phyloP scores from a whole-genome alignment of 1,140 invertebrate species.

The Neuroterus valhalla region DNA sequence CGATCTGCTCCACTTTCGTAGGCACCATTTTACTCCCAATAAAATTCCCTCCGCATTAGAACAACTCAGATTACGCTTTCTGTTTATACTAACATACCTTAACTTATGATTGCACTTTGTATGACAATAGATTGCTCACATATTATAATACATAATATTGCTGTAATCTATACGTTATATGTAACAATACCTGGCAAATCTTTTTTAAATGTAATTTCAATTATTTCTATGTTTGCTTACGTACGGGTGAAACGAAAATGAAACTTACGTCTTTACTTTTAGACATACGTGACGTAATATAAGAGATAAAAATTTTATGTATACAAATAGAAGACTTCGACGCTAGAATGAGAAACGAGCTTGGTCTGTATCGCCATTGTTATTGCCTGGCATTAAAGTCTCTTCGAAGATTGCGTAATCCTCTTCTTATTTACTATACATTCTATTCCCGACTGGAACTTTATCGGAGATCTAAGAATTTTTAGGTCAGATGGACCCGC shows the following conservation, averaged over 20 bases:
- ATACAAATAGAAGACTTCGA: constrained; percentile 5
- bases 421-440: constrained; percentile 16
- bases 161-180: no score
- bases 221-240: no score
- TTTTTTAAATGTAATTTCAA: no score
- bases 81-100: no score
- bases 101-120: no score
- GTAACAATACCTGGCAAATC: no score
- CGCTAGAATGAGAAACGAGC: not conserved
- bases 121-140: no score
- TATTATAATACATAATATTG: no score
- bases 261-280: no score
- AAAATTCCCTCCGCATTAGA: not conserved
- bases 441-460: not conserved
- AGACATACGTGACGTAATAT: no score
- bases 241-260: no score
- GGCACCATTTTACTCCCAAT: not conserved
- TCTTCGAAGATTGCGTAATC: constrained; percentile 23
- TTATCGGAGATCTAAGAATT: constrained; percentile 11
- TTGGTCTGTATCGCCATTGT: not conserved
- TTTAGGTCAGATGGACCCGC: constrained; percentile 9
- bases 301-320: not conserved
- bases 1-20: not conserved
- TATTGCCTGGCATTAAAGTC: constrained; percentile 27
- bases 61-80: not conserved